Percentiles rank a stretch among this genome's conserved stretches.
These are phyloP conservation scores for Myrmecophaga tridactyla DNA, from an alignment of 2,113 vertebrate genomes.

Conservation along the genomic window DNA sequence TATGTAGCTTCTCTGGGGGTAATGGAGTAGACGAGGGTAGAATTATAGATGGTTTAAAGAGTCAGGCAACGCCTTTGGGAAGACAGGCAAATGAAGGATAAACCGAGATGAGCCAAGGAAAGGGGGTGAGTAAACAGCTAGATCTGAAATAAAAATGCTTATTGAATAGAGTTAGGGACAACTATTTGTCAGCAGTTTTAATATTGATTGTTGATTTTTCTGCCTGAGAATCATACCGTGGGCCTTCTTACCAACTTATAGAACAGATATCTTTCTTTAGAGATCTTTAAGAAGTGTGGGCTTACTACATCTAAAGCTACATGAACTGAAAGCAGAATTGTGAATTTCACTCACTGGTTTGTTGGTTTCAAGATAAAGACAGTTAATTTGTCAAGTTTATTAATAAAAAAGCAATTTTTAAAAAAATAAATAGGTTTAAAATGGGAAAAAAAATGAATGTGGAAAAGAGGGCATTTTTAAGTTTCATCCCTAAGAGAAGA, in stretches of 20 bases:
- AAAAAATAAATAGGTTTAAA: too few relatives aligned
- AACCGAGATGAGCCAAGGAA: conserved; percentile 3
- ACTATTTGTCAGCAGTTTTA: conserved; percentile 72
- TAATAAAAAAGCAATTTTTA: too few relatives aligned
- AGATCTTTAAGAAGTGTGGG: conserved; percentile 66
- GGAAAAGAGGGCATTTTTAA: too few relatives aligned
- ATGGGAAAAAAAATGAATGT: too few relatives aligned
- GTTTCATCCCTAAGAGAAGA: too few relatives aligned
- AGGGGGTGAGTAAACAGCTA: background rate
- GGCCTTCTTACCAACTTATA: conserved; percentile 74
- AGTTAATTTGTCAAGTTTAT: conserved; percentile 80
- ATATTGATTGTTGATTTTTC: conserved; percentile 75
- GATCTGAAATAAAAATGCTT: conserved; percentile 8
- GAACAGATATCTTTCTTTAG: conserved; percentile 67
- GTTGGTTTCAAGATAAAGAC: conserved; percentile 69
- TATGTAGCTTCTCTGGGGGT: conserved; percentile 31
- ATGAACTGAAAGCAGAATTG: conserved; percentile 79
- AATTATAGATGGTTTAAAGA: conserved; percentile 36
- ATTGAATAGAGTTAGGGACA: conserved; percentile 58
- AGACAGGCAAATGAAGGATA: background rate
- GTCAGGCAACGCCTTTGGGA: background rate
- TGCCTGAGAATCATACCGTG: conserved; percentile 69
- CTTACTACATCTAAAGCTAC: conserved; percentile 78
- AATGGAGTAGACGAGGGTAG: conserved; percentile 10
- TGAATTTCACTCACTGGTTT: conserved; percentile 75